Base-by-base conservation (phyloP, 2,888 invertebrate genomes). In the Conops quadrifasciatus region DNA sequence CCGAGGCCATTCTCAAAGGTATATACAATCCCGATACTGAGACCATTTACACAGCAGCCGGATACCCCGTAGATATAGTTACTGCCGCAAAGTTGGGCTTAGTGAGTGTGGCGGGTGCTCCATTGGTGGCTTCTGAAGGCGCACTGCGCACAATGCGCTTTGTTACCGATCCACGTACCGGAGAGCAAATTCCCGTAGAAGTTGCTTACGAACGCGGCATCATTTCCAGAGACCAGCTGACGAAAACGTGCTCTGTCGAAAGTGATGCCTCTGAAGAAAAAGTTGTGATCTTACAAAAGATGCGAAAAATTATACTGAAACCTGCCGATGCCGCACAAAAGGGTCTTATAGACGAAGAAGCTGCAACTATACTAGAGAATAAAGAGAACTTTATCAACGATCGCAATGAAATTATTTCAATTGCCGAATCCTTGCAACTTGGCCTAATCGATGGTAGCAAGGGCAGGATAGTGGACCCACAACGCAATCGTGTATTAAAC, bases 391-490 rank as follows among this genome's bases (percentile, higher is more conserved):
- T 89, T 76, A 88, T 88, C 70, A 87, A 89, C 75, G 85, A 87
- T 36, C 88, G 88, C 69, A 91, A 91, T 13, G 89, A 90, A 65
- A 87, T 88, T 2, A 85, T 93, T 43, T 91, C 91, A 24, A 88
- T 97, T n/a, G 88, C 89, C 69, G 93, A 94, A 82, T 94, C 95
- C 2, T 87, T 96, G 24, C 89, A 90, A 73, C 84, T 86, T 5
- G 91, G 92, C 2, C 87, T 91, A 75, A 87, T 96, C 64, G 90
- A 94, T 82, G 92, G 93, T 62, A 89, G 89, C 65, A 88, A 88
- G 62, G 97, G 97, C 28, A 89, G 90, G 76, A 92, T 97, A 73
- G 87, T 91, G 5, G 97, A 98, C 87, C 93, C 94, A 2, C 91
- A 93, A 80, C 90, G 92, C 73, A 94, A 95, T 64, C 92, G 95